Conservation (phyloP, 2,113 vertebrate species). For the Plestiodon gilberti region DNA sequence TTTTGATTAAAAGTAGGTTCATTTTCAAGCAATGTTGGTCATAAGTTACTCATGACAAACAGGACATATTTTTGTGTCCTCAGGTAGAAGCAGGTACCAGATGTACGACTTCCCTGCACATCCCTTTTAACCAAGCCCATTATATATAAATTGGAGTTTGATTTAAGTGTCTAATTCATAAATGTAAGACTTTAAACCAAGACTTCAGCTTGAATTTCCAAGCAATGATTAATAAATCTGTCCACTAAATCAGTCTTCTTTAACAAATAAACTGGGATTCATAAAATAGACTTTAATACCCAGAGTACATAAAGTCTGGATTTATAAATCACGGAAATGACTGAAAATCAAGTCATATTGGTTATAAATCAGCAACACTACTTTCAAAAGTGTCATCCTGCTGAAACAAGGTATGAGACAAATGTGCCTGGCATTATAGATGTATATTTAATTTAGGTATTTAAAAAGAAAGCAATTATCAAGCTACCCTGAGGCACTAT, state of each 20-base stretch:
- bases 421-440: constrained; percentile 59
- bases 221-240: constrained; percentile 61
- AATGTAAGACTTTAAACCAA: constrained; percentile 50
- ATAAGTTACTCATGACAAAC: constrained; percentile 53
- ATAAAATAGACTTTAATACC: constrained; percentile 57
- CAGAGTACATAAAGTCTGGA: constrained; percentile 45
- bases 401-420: constrained; percentile 51
- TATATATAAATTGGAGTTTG: constrained; percentile 63
- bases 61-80: constrained; percentile 33
- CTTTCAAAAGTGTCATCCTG: constrained; percentile 46
- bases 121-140: constrained; percentile 46
- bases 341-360: constrained; percentile 56
- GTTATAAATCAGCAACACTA: constrained; percentile 61
- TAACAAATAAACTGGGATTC: constrained; percentile 64
- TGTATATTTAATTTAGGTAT: constrained; percentile 64
- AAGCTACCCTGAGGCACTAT: constrained; percentile 44
- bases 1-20: constrained; percentile 48
- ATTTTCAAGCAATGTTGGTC: constrained; percentile 23
- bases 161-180: constrained; percentile 65
- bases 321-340: constrained; percentile 54
- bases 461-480: constrained; percentile 61
- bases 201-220: constrained; percentile 54
- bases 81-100: constrained; percentile 29
- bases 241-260: constrained; percentile 55
- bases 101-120: constrained; percentile 43